These are phyloP conservation scores for Pristis pectinata DNA, from an alignment of 2,797 vertebrate species.

Conservation along the genomic window DNA sequence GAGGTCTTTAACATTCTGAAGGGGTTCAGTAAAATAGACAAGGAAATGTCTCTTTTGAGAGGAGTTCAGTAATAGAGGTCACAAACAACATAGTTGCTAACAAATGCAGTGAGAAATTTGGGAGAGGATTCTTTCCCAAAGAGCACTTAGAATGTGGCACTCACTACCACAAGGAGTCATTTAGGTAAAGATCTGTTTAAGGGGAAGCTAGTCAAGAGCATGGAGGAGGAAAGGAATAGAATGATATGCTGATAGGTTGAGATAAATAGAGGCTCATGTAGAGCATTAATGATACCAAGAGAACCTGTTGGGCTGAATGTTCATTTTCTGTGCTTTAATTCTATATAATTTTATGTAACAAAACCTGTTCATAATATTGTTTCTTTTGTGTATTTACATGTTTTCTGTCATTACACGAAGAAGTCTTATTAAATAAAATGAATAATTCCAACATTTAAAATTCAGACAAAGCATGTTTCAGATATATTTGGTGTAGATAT, in stretches of 20 bases:
- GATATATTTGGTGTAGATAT: neutral
- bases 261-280: too few relatives aligned
- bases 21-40: neutral
- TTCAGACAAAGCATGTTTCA: neutral
- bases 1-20: neutral
- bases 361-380: neutral
- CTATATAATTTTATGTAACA: neutral
- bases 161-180: neutral
- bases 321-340: neutral
- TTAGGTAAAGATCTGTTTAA: neutral
- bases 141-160: neutral
- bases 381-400: neutral
- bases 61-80: neutral
- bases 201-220: neutral
- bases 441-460: conserved; percentile 2
- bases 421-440: neutral
- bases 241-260: neutral
- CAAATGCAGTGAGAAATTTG: neutral
- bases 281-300: neutral
- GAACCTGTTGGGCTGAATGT: neutral
- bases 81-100: neutral
- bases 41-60: neutral
- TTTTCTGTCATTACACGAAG: neutral
- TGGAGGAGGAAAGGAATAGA: neutral
- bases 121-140: neutral